Evolutionary conservation across 2,797 vertebrate genomes (phyloP).

Genomic region (Notoglanidium macrostoma): DNA sequence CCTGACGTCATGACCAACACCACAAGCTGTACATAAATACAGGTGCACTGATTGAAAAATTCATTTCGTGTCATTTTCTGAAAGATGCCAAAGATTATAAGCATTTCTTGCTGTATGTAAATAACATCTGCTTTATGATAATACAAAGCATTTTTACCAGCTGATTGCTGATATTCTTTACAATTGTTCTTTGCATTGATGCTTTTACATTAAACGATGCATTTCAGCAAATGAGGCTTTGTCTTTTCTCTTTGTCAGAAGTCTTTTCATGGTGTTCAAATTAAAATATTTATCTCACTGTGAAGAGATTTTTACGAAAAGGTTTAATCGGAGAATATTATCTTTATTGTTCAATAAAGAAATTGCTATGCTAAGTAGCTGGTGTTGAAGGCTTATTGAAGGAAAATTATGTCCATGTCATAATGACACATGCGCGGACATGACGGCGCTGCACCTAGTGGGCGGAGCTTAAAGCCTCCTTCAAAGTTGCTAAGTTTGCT

Average conservation of each 20-base stretch:
- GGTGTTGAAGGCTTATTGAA: not conserved
- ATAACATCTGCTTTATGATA: not conserved
- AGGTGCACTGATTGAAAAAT: not conserved
- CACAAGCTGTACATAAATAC: not conserved
- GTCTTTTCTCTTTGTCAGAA: not conserved
- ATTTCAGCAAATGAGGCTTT: not conserved
- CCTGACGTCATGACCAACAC: not conserved
- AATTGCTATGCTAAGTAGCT: not conserved
- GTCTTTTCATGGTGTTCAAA: not conserved
- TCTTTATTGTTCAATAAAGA: not conserved
- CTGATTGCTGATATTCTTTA: not conserved
- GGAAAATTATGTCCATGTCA: not conserved
- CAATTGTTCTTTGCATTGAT: not conserved
- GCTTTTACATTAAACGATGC: not conserved
- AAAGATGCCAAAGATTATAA: not conserved
- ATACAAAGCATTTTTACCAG: not conserved
- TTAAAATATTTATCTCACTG: not conserved
- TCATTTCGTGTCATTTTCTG: not conserved
- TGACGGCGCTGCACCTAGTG: accelerated
- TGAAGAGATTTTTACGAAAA: not conserved
- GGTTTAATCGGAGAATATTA: not conserved
- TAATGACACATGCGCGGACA: not conserved
- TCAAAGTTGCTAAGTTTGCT: not conserved
- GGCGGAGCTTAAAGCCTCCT: not conserved
- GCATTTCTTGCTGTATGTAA: not conserved